Base-by-base conservation (phyloP, 2,113 vertebrate species). In the Zosterops japonicus region DNA sequence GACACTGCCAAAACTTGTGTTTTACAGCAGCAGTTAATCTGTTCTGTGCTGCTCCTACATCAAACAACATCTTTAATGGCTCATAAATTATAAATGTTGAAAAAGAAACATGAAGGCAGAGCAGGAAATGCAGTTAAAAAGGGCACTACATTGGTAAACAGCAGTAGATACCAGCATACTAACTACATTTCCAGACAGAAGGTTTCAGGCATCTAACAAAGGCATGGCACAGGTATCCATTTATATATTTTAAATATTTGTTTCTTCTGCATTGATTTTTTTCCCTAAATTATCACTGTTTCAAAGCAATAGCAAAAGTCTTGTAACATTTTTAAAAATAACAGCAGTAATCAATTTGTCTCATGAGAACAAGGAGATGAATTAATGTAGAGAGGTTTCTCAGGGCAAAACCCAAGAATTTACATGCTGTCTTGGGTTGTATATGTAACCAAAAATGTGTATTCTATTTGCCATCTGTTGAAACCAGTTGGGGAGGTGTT, bases 51-150 rank as follows among this genome's bases (percentile, higher is more conserved):
- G 59, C 35, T 87, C 39, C 63, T 90, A 80, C 46, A 91, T 80
- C 74, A 91, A 93, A 90, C 35, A 86, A 57, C 59, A 69, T 53
- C 41, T 90, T 69, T 90, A 89, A 71, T 91, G 36, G 21, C 21
- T 91, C 50, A 69, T 85, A 93, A 90, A 91, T 89, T 83, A 76
- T 70, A 91, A 87, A 80, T 72, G 28, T 46, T 87, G 46, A 84
- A 65, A 89, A 94, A 63, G 35, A 56, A 15, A 2, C 53, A 77
- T 47, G 33, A 95, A 85, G 53, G 27, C 79, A 93, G 39, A 76
- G 19, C 4, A 90, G 42, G 24, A 94, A 94, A 85, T 23, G 11
- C 33, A 76, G 52, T 68, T 82, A 49, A 83, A 83, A 89, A 69
- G n/a, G 82, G 12, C 27, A 36, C 31, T 77, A 42, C 14, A 12